Conservation (phyloP, 2,113 vertebrate genomes). For the Poeciliopsis prolifica region DNA sequence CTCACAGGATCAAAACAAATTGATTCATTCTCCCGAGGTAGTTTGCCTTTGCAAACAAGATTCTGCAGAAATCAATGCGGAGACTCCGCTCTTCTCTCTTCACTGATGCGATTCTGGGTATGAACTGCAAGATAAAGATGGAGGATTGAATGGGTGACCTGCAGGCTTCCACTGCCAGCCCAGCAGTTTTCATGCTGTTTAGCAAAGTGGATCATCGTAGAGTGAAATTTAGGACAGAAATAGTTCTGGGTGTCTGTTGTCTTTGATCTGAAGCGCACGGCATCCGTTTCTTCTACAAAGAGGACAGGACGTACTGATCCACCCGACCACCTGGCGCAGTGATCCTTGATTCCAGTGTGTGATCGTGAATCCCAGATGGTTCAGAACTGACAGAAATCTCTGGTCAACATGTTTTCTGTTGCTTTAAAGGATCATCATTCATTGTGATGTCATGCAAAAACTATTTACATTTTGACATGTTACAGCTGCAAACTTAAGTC, state of each 20-base stretch:
- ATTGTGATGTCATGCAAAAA: not conserved
- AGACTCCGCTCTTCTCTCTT: slow-evolving; percentile 17
- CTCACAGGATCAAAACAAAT: slow-evolving; percentile 65
- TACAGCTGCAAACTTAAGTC: too few relatives aligned
- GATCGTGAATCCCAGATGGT: too few relatives aligned
- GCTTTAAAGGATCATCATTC: not conserved
- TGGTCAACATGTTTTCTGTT: not conserved
- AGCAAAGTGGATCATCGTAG: not conserved
- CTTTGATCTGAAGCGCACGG: not conserved
- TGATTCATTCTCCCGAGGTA: slow-evolving; percentile 47
- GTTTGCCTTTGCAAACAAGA: slow-evolving; percentile 45
- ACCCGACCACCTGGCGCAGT: not conserved
- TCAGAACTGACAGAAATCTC: not conserved
- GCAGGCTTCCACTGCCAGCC: not conserved
- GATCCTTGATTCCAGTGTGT: too few relatives aligned
- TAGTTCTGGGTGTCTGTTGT: not conserved
- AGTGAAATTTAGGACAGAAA: not conserved
- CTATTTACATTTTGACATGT: not conserved
- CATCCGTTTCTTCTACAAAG: not conserved
- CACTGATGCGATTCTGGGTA: slow-evolving; percentile 24
- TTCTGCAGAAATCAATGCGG: slow-evolving; percentile 42
- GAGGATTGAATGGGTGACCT: slow-evolving; percentile 23
- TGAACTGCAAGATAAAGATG: not conserved
- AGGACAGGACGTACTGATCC: not conserved
- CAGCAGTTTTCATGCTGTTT: slow-evolving; percentile 18